phyloP scores from a whole-genome alignment of 1,140 invertebrate genomes.

The Drosophila tsacasi region DNA sequence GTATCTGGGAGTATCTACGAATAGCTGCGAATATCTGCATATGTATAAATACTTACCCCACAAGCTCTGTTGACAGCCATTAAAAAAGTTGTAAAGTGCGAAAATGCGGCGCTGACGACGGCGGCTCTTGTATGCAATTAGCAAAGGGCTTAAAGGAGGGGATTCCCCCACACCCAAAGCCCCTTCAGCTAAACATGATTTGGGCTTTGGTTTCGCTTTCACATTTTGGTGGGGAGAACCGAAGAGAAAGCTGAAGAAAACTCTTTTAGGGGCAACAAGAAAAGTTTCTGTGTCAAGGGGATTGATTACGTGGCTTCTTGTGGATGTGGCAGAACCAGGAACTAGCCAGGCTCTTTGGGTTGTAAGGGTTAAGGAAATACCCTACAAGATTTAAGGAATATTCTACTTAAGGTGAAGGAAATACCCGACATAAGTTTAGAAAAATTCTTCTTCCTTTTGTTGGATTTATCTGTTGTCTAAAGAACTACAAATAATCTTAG shows the following conservation, averaged over 20 bases:
- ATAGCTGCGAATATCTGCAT: not conserved
- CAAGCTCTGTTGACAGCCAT: constrained; percentile 24
- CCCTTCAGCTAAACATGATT: not conserved
- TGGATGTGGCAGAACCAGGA: not conserved
- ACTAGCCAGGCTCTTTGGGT: not conserved
- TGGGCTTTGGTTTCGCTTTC: not conserved
- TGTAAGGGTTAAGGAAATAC: not conserved
- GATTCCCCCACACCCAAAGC: not conserved
- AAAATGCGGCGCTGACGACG: not conserved
- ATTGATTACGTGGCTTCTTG: constrained; percentile 4
- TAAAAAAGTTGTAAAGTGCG: constrained; percentile 38
- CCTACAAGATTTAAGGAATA: too few species aligned
- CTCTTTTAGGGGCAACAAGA: not conserved
- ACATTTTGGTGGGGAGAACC: too few species aligned
- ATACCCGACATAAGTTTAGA: not conserved
- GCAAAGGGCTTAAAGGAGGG: constrained; percentile 11
- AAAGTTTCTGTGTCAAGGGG: not conserved
- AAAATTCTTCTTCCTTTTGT: too few species aligned
- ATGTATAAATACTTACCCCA: not conserved
- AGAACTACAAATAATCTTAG: not conserved
- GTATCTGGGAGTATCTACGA: not conserved
- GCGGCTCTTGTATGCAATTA: constrained; percentile 31
- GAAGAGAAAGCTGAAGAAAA: not conserved
- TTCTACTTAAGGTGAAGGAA: too few species aligned
- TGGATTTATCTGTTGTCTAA: not conserved